Conservation (phyloP, 2,113 vertebrate species). For the Guaruba guarouba region DNA sequence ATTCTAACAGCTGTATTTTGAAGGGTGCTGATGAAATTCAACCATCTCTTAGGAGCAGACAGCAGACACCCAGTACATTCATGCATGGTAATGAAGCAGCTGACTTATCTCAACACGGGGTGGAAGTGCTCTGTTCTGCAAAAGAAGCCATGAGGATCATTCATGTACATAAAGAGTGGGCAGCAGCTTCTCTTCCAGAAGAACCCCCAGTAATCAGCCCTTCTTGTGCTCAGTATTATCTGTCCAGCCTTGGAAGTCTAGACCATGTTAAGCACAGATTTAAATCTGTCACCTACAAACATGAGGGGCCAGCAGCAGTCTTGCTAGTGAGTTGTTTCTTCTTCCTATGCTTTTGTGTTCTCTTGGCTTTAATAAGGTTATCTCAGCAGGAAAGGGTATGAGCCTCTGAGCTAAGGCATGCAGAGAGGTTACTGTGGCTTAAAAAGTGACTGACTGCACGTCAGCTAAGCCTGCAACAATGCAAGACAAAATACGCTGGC, state of each 20-base stretch:
- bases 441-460: background rate
- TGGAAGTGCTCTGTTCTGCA: background rate
- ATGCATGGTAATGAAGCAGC: background rate
- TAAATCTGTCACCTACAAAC: background rate
- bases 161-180: background rate
- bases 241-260: background rate
- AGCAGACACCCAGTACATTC: background rate
- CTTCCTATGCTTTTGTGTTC: background rate
- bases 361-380: background rate
- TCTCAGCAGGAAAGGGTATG: background rate
- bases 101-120: background rate
- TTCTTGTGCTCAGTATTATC: background rate
- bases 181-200: background rate
- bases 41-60: background rate
- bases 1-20: background rate
- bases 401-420: background rate
- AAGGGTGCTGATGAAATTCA: background rate
- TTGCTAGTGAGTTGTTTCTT: background rate
- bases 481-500: background rate
- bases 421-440: background rate
- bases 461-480: constrained; percentile 25
- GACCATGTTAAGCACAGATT: background rate
- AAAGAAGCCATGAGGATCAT: background rate
- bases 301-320: background rate
- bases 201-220: background rate